Evolutionary conservation across 2,888 invertebrate species (phyloP).

Genomic region (Linnaemya tessellans): DNA sequence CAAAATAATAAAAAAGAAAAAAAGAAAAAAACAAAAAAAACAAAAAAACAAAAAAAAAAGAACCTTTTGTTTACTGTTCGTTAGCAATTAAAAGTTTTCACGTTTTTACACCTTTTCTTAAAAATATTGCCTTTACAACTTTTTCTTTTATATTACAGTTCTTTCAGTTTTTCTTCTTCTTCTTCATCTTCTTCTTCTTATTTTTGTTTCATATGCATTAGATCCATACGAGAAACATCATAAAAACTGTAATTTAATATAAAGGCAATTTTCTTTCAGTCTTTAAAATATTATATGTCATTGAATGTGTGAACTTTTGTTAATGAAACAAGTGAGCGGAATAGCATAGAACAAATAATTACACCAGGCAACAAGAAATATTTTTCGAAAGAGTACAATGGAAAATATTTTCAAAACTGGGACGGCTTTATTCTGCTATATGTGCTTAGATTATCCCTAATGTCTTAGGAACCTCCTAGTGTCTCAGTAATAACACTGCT

Average conservation of each 20-base stretch:
- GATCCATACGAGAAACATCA: neutral
- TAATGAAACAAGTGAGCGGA: neutral
- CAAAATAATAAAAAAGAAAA: neutral
- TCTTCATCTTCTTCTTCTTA: neutral
- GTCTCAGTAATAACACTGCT: no score
- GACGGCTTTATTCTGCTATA: no score
- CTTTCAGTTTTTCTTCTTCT: no score
- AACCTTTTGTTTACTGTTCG: conserved; percentile 26
- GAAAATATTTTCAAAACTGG: no score
- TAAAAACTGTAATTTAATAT: neutral
- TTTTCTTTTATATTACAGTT: neutral
- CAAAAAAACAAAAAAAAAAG: neutral
- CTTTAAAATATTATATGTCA: neutral
- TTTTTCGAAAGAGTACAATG: no score
- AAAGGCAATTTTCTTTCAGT: neutral
- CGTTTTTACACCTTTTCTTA: conserved; percentile 63
- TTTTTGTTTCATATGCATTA: neutral
- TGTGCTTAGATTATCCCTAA: no score
- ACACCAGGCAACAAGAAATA: no score
- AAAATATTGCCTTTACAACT: neutral
- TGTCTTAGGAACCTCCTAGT: no score
- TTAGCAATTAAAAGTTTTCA: conserved; percentile 70
- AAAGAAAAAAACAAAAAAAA: neutral
- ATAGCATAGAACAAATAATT: neutral
- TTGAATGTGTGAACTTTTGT: neutral